Conservation (phyloP, 2,888 invertebrate species). For the Sphaerophoria taeniata region DNA sequence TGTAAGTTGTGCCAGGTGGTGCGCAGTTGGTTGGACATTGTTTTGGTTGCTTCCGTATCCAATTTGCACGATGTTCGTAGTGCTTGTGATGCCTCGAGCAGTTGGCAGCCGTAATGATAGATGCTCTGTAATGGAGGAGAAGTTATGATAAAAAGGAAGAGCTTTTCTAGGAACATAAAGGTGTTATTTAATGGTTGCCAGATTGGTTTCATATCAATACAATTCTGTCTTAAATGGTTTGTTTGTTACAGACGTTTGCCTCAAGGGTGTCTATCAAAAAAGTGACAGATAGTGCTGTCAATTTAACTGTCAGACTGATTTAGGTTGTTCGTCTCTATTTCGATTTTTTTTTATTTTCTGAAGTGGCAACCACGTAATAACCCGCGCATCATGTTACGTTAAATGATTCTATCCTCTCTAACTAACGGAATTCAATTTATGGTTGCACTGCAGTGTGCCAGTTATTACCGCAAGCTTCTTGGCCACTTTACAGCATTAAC, state of each 20-base stretch:
- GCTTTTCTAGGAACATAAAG: conserved; percentile 8
- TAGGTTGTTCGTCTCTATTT: too few relatives aligned
- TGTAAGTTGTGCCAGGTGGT: conserved; percentile 88
- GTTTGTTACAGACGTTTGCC: too few relatives aligned
- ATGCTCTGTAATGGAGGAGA: conserved; percentile 85
- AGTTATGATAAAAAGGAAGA: conserved; percentile 7
- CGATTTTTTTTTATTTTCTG: neutral
- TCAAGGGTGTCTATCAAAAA: too few relatives aligned
- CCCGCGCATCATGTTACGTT: neutral
- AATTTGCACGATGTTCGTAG: conserved; percentile 89
- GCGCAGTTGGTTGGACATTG: conserved; percentile 85
- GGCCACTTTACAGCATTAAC: too few relatives aligned
- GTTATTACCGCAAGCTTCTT: conserved; percentile 23
- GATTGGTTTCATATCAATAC: too few relatives aligned
- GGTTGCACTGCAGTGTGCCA: conserved; percentile 21
- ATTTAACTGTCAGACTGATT: too few relatives aligned
- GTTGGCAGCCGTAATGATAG: conserved; percentile 91
- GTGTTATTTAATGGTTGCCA: neutral
- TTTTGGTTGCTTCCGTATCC: conserved; percentile 84
- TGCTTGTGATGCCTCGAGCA: conserved; percentile 89
- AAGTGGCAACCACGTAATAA: neutral
- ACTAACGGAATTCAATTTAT: conserved; percentile 29
- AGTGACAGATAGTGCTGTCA: too few relatives aligned
- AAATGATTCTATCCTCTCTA: conserved; percentile 2
- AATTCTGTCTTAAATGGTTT: too few relatives aligned